Base-by-base conservation (phyloP, 2,113 vertebrate species). In the Pelecanoides urinatrix region DNA sequence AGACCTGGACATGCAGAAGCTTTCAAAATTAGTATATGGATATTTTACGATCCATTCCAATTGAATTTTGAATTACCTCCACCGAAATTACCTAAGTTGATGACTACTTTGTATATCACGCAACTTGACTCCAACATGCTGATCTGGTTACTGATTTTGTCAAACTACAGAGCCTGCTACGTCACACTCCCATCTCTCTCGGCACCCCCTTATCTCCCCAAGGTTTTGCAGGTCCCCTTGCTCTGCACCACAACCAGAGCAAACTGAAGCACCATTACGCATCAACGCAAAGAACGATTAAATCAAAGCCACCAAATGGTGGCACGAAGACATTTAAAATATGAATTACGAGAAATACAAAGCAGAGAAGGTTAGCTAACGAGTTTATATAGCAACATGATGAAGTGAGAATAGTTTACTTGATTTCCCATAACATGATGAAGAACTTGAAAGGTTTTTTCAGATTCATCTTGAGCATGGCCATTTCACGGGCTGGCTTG, bases 161-260 rank as follows among this genome's bases (percentile, higher is more conserved):
- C 23, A 40, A 53, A 3, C 78, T 42, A 14, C 16, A 50, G 21
- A 10, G 15, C 13, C 45, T 93, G 77, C 81, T 40, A 36, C 10
- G 34, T 49, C 32, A 34, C 26, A 14, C 9, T 73, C 27, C 22
- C 26, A 34, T 9, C 30, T 47, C 84, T 55, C 50, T 55, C 2
- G 7, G 36, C 12, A 82, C 6, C 6, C 11, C 2, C 0, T 44
- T 30, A 19, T 4, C 21, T 47, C 44, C 23, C 36, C 0, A 0
- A 45, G n/a, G 23, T 38, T 79, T 72, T 18, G 10, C 20, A 55
- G 93, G 22, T 70, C 44, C 29, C 49, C 40, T 66, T 2, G 4
- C 30, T 40, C 47, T 63, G 40, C 68, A 65, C 8, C 44, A 29
- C 45, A 80, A 29, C 16, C 59, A 63, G 12, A 38, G 26, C 10